Evolutionary conservation across 2,797 vertebrate genomes (phyloP).

Genomic region (Acropternis orthonyx): DNA sequence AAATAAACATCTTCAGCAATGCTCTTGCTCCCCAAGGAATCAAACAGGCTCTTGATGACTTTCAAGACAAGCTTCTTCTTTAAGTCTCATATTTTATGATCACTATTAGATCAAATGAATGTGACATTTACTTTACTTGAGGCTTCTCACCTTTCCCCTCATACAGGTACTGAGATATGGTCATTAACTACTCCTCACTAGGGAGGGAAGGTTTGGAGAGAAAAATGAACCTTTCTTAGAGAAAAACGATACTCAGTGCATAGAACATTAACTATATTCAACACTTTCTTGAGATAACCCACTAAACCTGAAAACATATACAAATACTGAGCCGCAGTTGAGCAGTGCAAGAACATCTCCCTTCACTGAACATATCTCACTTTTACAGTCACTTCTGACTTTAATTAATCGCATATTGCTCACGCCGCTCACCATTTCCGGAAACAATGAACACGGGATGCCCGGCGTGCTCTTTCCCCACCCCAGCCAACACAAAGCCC

Average conservation of each 20-base stretch:
- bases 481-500: accelerated
- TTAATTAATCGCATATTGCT: background rate
- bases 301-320: background rate
- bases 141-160: background rate
- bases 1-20: background rate
- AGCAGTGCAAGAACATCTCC: background rate
- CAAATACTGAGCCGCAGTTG: background rate
- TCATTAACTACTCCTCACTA: background rate
- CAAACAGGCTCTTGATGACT: background rate
- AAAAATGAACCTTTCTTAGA: background rate
- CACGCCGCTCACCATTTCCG: background rate
- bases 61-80: background rate
- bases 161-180: accelerated
- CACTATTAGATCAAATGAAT: background rate
- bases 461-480: background rate
- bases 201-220: background rate
- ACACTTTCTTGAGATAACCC: background rate
- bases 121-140: background rate
- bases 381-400: background rate
- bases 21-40: background rate
- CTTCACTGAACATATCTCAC: background rate
- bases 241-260: background rate
- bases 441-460: background rate
- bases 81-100: background rate
- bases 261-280: background rate